Percentiles rank a stretch among this genome's conserved stretches.
Evolutionary conservation across 2,888 invertebrate genomes (phyloP).

Genomic region (Linnaemya vulpina): DNA sequence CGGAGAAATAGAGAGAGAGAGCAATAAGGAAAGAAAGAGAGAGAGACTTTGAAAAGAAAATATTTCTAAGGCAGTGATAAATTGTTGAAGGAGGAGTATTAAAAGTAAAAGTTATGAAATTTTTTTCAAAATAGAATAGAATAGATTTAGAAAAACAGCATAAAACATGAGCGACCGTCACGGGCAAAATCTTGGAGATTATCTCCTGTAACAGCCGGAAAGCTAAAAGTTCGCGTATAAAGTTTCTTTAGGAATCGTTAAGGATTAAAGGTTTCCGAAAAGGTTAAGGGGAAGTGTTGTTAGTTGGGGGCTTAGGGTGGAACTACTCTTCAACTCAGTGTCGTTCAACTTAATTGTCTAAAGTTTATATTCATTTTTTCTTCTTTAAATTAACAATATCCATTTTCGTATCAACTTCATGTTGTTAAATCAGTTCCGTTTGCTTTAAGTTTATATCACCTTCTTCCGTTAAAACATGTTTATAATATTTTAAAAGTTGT

Average conservation of each 20-base stretch:
- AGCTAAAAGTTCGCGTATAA: slow-evolving; percentile 46
- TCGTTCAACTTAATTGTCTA: slow-evolving; percentile 63
- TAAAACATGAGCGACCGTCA: slow-evolving; percentile 3
- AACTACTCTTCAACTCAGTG: background rate
- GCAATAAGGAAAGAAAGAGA: no score
- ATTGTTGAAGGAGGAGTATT: background rate
- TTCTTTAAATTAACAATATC: slow-evolving; percentile 64
- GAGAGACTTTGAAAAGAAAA: background rate
- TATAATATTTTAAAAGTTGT: background rate
- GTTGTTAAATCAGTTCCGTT: slow-evolving; percentile 69
- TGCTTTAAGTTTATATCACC: slow-evolving; percentile 63
- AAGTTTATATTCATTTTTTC: slow-evolving; percentile 44
- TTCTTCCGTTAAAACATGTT: slow-evolving; percentile 47
- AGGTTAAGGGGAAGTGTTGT: background rate
- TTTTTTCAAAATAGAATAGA: background rate
- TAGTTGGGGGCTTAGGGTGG: slow-evolving; percentile 4
- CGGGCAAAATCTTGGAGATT: slow-evolving; percentile 53
- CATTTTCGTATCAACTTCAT: slow-evolving; percentile 64
- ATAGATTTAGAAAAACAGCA: background rate
- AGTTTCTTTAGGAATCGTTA: slow-evolving; percentile 37
- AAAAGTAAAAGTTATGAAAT: background rate
- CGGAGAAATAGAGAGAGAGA: background rate
- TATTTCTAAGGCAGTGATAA: slow-evolving; percentile 15
- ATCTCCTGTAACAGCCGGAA: slow-evolving; percentile 58
- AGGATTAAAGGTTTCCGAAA: background rate